Base-by-base conservation (phyloP, 2,888 invertebrate species). In the Caenorhabditis imperialis region DNA sequence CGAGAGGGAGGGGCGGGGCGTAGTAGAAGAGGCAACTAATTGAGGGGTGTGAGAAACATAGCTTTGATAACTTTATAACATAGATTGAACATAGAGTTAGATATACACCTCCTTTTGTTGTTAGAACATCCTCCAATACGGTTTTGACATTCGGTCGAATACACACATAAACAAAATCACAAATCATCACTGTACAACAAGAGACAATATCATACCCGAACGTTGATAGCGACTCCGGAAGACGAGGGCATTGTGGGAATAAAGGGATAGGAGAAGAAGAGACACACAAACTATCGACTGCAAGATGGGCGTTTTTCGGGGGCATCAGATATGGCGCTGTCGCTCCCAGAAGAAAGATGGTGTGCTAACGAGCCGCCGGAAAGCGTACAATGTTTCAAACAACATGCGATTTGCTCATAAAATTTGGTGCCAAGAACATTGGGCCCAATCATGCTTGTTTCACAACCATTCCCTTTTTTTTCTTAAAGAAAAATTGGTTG, bases 201-300 rank as follows among this genome's bases (percentile, higher is more conserved):
- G 50, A 50, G 40, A 48, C 57, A 8, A 50, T 67, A 67, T 67
- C 67, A 67, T 67, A 67, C 67, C 67, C 67, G 67, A 67, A 67
- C 57, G 33, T 67, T 67, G 67, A 67, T 67, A 67, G 67, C 67
- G 67, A 67, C 67, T 67, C 67, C 67, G 30, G 30, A 30, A 23
- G 50, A 44, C 57, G 65, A 55, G 44, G 67, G 30, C 67, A 67
- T 67, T 51, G 57, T 51, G 22, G 8, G 53, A 54, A 53, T 30
- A 40, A 20, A 47, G 47, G 18, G 22, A 20, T 30, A 30, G 30
- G 30, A 30, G 30, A 30, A 30, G 30, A 30, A 30, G 30, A 30
- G 7, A 33, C 57, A 65, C 65, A 50, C 50, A n/a, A 57, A 44
- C 65, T 65, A 65, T 42, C 27, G 42, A 65, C 50, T 57, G 67